Conservation (phyloP, 1,140 invertebrate species). For the Hyphantria cunea region DNA sequence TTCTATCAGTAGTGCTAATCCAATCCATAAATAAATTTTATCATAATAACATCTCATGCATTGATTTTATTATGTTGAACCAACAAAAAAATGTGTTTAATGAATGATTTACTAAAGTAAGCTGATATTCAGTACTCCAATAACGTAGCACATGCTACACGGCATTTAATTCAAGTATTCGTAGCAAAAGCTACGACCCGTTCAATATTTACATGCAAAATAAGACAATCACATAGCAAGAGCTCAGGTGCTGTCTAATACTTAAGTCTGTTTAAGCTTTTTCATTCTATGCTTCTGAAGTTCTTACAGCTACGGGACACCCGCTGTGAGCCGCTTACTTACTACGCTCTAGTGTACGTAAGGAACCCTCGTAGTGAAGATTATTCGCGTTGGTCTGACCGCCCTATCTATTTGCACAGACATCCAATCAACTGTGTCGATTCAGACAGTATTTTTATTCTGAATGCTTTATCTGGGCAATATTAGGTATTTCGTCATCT, state of each 20-base stretch:
- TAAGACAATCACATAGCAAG: slow-evolving; percentile 4
- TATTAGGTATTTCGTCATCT: background rate
- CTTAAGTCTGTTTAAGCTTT: slow-evolving; percentile 26
- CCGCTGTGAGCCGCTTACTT: slow-evolving; percentile 45
- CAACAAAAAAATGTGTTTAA: no score
- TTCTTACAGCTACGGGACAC: slow-evolving; percentile 16
- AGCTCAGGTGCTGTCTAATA: slow-evolving; percentile 14
- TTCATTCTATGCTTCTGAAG: slow-evolving; percentile 27
- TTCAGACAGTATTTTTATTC: slow-evolving; percentile 34
- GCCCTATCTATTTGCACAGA: slow-evolving; percentile 48
- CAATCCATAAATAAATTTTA: no score
- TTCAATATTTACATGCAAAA: slow-evolving; percentile 1
- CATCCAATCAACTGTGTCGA: slow-evolving; percentile 30
- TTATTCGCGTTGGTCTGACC: slow-evolving; percentile 37
- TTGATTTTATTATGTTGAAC: no score
- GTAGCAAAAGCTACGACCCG: slow-evolving; percentile 1
- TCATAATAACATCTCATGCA: no score
- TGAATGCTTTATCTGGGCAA: slow-evolving; percentile 3
- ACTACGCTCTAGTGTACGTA: slow-evolving; percentile 12
- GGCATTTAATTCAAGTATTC: background rate
- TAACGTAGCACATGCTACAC: no score
- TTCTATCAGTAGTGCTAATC: no score
- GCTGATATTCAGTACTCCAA: no score
- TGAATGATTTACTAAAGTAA: no score
- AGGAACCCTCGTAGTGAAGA: slow-evolving; percentile 30